phyloP scores from a whole-genome alignment of 2,797 vertebrate species.

The Chlorospingus flavigularis region DNA sequence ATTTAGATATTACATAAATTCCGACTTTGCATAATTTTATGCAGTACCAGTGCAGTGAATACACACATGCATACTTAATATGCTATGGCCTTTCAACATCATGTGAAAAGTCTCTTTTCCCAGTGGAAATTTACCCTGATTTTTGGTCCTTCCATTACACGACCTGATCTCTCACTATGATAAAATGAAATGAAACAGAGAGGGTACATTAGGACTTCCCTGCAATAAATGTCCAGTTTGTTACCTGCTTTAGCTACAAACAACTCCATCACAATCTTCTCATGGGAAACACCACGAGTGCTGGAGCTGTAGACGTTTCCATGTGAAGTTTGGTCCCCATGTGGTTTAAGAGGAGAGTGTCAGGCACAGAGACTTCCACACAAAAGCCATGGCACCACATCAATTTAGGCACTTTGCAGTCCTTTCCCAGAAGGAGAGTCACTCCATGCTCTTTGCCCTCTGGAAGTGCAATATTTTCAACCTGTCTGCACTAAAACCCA shows the following conservation, averaged over 20 bases:
- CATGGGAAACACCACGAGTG: neutral
- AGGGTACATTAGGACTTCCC: neutral
- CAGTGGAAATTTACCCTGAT: neutral
- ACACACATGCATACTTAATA: neutral
- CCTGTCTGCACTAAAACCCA: neutral
- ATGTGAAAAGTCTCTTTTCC: neutral
- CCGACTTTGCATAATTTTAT: neutral
- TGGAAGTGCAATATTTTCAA: neutral
- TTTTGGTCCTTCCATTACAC: neutral
- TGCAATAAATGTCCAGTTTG: neutral
- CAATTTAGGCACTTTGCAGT: neutral
- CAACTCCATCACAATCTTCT: neutral
- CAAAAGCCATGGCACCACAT: neutral
- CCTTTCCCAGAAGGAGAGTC: neutral
- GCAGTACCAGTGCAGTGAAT: neutral
- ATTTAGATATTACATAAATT: conserved; percentile 36
- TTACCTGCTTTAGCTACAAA: neutral
- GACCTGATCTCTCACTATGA: neutral
- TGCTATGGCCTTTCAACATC: neutral
- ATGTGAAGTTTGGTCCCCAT: neutral
- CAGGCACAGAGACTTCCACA: neutral
- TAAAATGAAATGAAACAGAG: neutral
- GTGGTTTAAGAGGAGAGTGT: neutral
- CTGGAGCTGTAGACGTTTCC: neutral
- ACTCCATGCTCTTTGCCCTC: neutral